Conservation (phyloP, 2,797 vertebrate species). For the Peromyscus attwateri region DNA sequence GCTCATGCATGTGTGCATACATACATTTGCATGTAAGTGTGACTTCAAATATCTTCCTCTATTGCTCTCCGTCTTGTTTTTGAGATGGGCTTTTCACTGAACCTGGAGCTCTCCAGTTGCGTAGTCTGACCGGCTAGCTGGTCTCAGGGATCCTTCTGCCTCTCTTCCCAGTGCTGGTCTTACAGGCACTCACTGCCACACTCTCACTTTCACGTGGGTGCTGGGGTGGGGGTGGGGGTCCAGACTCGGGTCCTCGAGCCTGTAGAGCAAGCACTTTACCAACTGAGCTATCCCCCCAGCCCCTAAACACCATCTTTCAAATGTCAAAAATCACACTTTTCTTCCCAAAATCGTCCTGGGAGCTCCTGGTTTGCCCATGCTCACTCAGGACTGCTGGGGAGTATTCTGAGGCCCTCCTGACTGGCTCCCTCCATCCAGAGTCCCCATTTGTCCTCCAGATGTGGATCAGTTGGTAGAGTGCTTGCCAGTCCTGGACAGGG, state of each 20-base stretch:
- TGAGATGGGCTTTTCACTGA: not conserved
- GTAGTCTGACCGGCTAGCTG: not conserved
- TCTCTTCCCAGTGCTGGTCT: not conserved
- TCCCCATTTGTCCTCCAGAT: not conserved
- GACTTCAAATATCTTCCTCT: not conserved
- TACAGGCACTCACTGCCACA: not conserved
- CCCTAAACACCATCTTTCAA: not conserved
- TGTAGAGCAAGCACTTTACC: not conserved
- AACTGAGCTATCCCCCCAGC: not conserved
- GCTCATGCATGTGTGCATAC: not conserved
- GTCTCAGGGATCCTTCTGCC: not conserved
- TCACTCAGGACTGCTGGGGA: not conserved
- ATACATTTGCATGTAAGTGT: not conserved
- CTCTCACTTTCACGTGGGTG: not conserved
- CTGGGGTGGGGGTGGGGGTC: no score
- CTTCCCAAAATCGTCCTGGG: not conserved
- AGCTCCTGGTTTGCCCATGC: not conserved
- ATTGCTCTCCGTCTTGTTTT: not conserved
- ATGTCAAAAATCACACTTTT: not conserved
- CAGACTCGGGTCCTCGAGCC: not conserved
- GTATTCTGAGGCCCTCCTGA: not conserved
- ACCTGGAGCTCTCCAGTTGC: not conserved
- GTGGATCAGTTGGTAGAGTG: not conserved
- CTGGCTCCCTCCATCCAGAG: not conserved
- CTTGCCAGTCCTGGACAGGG: not conserved